Conservation (phyloP, 2,888 invertebrate genomes). For the Morinoia aosen region DNA sequence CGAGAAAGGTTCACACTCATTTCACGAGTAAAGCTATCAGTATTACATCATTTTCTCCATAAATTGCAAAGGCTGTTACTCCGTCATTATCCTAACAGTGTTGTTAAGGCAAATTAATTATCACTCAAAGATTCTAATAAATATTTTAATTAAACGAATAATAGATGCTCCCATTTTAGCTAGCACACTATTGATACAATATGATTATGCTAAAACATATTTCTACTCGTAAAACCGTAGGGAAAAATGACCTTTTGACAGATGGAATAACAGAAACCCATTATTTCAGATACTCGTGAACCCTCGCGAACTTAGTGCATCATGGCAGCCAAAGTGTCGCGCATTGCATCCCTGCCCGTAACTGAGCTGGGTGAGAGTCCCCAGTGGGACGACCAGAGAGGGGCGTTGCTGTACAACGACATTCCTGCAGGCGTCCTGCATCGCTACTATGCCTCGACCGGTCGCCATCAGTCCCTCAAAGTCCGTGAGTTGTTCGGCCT, state of each 20-base stretch:
- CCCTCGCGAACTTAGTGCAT: neutral
- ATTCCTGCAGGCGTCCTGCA: slow-evolving; percentile 72
- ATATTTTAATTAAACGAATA: too few species aligned
- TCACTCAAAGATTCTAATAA: too few species aligned
- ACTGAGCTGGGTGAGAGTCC: slow-evolving; percentile 78
- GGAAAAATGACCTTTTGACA: neutral
- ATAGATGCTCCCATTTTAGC: too few species aligned
- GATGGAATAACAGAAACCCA: neutral
- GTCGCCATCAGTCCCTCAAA: slow-evolving; percentile 29
- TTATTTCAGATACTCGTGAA: neutral
- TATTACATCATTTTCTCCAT: too few species aligned
- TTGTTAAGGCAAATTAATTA: too few species aligned
- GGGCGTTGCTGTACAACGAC: slow-evolving; percentile 80
- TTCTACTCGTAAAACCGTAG: too few species aligned
- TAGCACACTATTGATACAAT: too few species aligned
- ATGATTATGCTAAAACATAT: too few species aligned
- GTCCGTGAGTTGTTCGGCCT: neutral
- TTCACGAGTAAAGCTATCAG: too few species aligned
- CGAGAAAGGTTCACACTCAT: too few species aligned
- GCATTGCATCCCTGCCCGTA: slow-evolving; percentile 16
- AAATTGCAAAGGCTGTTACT: too few species aligned
- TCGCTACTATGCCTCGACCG: neutral
- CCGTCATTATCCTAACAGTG: too few species aligned
- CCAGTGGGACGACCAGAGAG: slow-evolving; percentile 78
- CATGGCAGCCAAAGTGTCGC: slow-evolving; percentile 6